These are phyloP conservation scores for Peromyscus melanophrys DNA, from an alignment of 2,797 vertebrate species.

Conservation along the genomic window DNA sequence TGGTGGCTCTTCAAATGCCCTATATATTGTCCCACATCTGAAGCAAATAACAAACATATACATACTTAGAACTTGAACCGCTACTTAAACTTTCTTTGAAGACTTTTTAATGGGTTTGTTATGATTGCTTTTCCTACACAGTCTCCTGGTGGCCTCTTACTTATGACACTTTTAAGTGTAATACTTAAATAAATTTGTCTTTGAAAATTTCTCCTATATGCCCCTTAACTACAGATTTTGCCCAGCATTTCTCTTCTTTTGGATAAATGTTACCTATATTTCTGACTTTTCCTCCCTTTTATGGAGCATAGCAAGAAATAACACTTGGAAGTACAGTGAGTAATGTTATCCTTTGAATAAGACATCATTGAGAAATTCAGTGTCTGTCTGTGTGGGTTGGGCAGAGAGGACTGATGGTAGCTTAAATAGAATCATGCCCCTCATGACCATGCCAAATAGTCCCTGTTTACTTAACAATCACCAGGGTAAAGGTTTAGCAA, in stretches of 20 bases:
- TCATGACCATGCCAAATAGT: not conserved
- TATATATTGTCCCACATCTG: conserved; percentile 9
- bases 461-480: not conserved
- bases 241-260: not conserved
- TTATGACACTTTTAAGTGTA: conserved; percentile 51
- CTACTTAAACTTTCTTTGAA: conserved; percentile 50
- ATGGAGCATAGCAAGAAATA: not conserved
- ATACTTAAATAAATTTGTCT: conserved; percentile 60
- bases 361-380: not conserved
- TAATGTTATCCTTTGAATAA: not conserved
- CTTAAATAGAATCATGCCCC: not conserved
- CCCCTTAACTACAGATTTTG: not conserved
- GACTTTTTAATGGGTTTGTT: conserved; percentile 71
- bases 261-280: not conserved
- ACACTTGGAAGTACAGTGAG: not conserved
- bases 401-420: not conserved
- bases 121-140: conserved; percentile 46
- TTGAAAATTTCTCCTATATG: conserved; percentile 33
- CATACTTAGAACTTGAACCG: conserved; percentile 58
- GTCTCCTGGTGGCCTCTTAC: conserved; percentile 56
- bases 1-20: conserved; percentile 2
- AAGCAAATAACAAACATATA: conserved; percentile 50
- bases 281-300: not conserved
- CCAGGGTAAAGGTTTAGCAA: not conserved
- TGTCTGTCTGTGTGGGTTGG: not conserved